Base-by-base conservation (phyloP, 2,888 invertebrate species). In the Rhingia campestris region DNA sequence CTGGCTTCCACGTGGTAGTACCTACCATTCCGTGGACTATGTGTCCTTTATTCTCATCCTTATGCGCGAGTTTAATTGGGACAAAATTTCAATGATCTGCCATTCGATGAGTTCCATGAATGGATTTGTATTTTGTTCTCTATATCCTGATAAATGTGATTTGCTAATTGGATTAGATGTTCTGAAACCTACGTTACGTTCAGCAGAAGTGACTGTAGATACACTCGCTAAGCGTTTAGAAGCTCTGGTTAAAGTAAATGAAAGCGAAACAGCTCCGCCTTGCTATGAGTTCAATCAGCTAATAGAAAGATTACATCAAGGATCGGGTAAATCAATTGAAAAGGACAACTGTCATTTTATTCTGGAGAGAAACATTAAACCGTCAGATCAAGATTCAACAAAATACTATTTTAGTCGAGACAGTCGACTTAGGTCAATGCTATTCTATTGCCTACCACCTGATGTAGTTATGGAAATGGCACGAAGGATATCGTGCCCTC, bases 61-160 rank as follows among this genome's bases (percentile, higher is more conserved):
- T 51, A 93, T 93, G 87, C 92, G 94, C 32, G 92, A 95, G 87
- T 95, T 94, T 87, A 93, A 94, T 86, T 95, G 95, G 95, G 92
- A 94, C 4, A 94, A 94, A 89, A 91, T 95, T 0, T 94, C 95
- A 3, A 88, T 96, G 45, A 86, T 96, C 63, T 93, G 93, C 0
- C 96, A 96, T 88, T 95, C 95, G 0, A 92, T 95, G 93, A 94
- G 95, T 22, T 93, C 94, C 0, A 93, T 94, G 30, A 92, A 93
- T 7, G 92, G 92, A 4, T 94, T 94, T 88, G 91, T 93, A 5
- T 95, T 94, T 87, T 92, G 94, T 0, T 92, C 93, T 49, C 87
- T 94, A 0, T 95, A 93, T 88, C 94, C 95, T 0, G 92, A 94
- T 1, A 93, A 93, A 63, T 87, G 90, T 43, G 91, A 91, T 56